Base-by-base conservation (phyloP, 2,797 vertebrate genomes). In the Halcyon badia region DNA sequence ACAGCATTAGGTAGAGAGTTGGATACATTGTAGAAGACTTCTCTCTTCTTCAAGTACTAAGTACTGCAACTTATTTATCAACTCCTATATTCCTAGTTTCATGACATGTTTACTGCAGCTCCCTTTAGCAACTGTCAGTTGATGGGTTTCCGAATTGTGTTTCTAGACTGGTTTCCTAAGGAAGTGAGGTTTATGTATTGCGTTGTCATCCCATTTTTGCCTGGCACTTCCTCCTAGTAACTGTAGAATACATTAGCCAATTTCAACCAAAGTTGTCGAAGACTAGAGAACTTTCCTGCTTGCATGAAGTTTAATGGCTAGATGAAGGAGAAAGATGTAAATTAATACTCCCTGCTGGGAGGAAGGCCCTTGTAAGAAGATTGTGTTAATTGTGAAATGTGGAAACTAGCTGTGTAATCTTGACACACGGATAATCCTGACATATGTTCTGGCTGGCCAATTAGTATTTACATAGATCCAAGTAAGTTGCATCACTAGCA, bases 321-420 rank as follows among this genome's bases (percentile, higher is more conserved):
- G 21, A 14, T 71, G 76, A 77, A 61, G 30, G 15, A 83, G 79
- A 13, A 89, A 61, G n/a, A 72, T 51, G 11, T 48, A 30, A 88
- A 82, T 70, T 28, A 57, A 16, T 70, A 33, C 39, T 71, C 14
- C 19, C n/a, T 78, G 2, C 17, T 46, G 39, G 7, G 9, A 70
- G 26, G 51, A 72, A 89, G 22, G 20, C 60, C 76, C 4, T 87
- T 62, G 5, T 25, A 49, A 69, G 54, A 66, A 82, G 10, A 11
- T 25, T 80, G 4, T 58, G 44, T 60, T 86, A 6, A 10, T 90
- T 87, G 66, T 76, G 62, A 84, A 89, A 94, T 71, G n/a, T 3
- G 51, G 93, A 82, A 93, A 84, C 92, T 4, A 90, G 28, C 49
- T 15, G 28, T 78, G n/a, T 89, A 82, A 70, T 92, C 66, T 49